Evolutionary conservation across 2,797 vertebrate species (phyloP).

Genomic region (Chelonia mydas): DNA sequence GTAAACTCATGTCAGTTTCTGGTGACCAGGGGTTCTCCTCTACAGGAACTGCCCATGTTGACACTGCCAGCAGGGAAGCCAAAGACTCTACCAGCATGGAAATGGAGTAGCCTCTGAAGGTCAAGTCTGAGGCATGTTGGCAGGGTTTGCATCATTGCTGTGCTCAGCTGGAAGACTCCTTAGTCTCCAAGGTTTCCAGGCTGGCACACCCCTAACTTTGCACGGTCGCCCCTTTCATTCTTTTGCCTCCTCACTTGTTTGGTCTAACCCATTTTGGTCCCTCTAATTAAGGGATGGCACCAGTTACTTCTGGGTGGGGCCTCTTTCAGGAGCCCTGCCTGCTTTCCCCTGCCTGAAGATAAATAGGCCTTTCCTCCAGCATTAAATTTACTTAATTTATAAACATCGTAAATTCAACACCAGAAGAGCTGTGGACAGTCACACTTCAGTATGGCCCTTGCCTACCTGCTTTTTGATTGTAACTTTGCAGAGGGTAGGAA

Average conservation of each 20-base stretch:
- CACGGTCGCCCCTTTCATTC: neutral
- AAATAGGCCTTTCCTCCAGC: neutral
- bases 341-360: neutral
- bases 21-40: too few relatives aligned
- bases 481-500: neutral
- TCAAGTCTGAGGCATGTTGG: too few relatives aligned
- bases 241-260: neutral
- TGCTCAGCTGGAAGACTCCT: too few relatives aligned
- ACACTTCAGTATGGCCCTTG: neutral
- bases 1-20: too few relatives aligned
- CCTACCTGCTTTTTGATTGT: neutral
- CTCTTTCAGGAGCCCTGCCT: neutral
- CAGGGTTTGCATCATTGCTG: too few relatives aligned
- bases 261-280: neutral
- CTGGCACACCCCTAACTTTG: too few relatives aligned
- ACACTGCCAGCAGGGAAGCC: too few relatives aligned
- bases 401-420: neutral
- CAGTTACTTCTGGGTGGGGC: neutral
- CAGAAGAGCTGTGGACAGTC: neutral
- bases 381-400: neutral
- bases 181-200: too few relatives aligned
- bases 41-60: too few relatives aligned
- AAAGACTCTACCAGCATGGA: too few relatives aligned
- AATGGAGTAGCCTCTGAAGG: too few relatives aligned
- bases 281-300: neutral